Evolutionary conservation across 2,113 vertebrate species (phyloP).

Genomic region (Seriola aureovittata): DNA sequence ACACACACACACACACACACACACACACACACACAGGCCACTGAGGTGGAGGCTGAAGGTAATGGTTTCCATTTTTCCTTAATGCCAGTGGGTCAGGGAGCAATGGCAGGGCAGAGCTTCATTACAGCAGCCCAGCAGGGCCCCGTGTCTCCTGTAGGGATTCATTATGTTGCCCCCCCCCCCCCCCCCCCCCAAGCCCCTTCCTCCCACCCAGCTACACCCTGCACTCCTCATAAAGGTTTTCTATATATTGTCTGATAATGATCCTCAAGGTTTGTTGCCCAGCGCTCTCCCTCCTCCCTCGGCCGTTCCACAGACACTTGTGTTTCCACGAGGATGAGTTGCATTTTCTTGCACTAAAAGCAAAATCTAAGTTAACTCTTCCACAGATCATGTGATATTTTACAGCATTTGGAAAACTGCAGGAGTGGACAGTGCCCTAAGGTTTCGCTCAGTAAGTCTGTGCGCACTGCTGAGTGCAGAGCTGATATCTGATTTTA

Average conservation of each 20-base stretch:
- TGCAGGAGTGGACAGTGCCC: not conserved
- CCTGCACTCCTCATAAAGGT: constrained; percentile 33
- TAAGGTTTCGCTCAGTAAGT: not conserved
- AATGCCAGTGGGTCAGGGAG: constrained; percentile 87
- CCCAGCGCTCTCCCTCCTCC: not conserved
- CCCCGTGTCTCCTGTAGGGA: constrained; percentile 84
- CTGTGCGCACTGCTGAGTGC: constrained; percentile 13
- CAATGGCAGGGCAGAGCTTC: constrained; percentile 79
- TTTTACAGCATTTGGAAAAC: constrained; percentile 31
- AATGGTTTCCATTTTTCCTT: constrained; percentile 85
- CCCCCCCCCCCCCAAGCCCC: not conserved
- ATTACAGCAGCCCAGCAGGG: constrained; percentile 87
- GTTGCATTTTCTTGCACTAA: not conserved
- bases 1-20: constrained; percentile 12
- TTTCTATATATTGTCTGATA: constrained; percentile 44
- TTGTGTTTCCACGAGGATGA: not conserved
- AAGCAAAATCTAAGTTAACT: not conserved
- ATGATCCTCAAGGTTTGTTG: constrained; percentile 31
- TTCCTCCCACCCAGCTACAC: constrained; percentile 6
- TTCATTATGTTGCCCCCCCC: constrained; percentile 80
- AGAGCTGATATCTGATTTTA: constrained; percentile 26
- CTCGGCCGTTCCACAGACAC: not conserved
- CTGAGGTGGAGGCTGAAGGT: constrained; percentile 71
- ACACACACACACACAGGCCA: constrained; percentile 35
- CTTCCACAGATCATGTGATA: not conserved